Evolutionary conservation across 2,888 invertebrate genomes (phyloP), one percentile per base, ranked within the genome.

Genomic region (Eudasyphora cyanicolor): DNA sequence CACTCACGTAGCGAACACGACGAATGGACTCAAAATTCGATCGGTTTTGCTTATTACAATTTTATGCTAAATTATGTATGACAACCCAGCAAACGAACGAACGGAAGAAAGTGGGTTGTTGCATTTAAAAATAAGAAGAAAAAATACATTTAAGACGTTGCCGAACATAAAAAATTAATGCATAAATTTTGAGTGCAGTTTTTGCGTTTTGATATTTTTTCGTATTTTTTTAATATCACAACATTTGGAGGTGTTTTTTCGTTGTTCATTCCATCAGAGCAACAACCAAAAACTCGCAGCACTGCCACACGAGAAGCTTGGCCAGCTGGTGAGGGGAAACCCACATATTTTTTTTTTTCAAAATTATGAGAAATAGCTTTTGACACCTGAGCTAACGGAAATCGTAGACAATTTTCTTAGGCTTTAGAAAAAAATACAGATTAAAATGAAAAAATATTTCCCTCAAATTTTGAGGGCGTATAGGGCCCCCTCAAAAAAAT

Each of bases 61-160:
- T 81, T 78, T 76, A 84, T 78, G 75, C 79, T 51, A 78, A 84
- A 81, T 84, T 84, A 77, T 67, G 38, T 67, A 67, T 38, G 67
- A 67, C 67, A 67, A 42, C 5, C 64, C 4, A 62, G 60, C 60
- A 19, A 19, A 2, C 35, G 35, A 57, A 74, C 51, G 80, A 71
- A 38, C 83, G 80, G 80, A 84, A 84, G 83, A 84, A 84, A 84
- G 80, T 80, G 80, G 80, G 83, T 73, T 77, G 75, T 32, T 69
- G 27, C 42, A 67, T 67, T 60, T 32, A 60, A 60, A 17, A 54
- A 19, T 8, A 17, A 19, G 21, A 14, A 70, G 32, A 45, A 27
- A 75, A 80, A n/a, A n/a, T n/a, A n/a, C 38, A 64, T 21, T 32
- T 29, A 32, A 24, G 17, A 76, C 24, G 67, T 51, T 51, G n/a